These are phyloP conservation scores for Cylindroiulus punctatus DNA, from an alignment of 2,888 invertebrate species.

Conservation along the genomic window DNA sequence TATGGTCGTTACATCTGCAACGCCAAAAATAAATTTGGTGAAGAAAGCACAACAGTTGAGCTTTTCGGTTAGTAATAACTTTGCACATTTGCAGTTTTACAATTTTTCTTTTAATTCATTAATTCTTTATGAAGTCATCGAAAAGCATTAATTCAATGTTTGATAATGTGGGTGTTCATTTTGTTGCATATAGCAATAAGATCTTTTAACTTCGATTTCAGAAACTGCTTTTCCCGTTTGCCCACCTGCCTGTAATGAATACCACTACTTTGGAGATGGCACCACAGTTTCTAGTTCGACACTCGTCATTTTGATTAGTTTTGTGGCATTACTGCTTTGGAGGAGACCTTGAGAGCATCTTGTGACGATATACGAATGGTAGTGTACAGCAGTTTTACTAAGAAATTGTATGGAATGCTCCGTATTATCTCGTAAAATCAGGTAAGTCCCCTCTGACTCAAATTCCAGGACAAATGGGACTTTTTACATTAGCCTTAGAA, in stretches of 20 bases:
- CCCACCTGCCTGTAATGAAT: conserved; percentile 87
- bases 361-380: neutral
- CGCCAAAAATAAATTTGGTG: conserved; percentile 87
- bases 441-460: neutral
- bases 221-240: conserved; percentile 92
- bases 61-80: conserved; percentile 76
- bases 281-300: conserved; percentile 43
- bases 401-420: neutral
- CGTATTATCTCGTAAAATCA: neutral
- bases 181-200: conserved; percentile 3
- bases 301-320: conserved; percentile 5
- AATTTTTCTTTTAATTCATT: too few species aligned
- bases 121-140: too few species aligned
- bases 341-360: conserved; percentile 33
- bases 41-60: conserved; percentile 81
- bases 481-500: neutral
- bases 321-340: neutral
- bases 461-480: neutral
- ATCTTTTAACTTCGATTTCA: conserved; percentile 63
- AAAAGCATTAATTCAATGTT: too few species aligned
- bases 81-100: too few species aligned
- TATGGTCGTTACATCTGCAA: conserved; percentile 86
- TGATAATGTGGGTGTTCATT: too few species aligned
- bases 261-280: conserved; percentile 52
- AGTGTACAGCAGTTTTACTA: conserved; percentile 22